Conservation (phyloP, 2,888 invertebrate genomes). For the Omphaloscelis lunosa region DNA sequence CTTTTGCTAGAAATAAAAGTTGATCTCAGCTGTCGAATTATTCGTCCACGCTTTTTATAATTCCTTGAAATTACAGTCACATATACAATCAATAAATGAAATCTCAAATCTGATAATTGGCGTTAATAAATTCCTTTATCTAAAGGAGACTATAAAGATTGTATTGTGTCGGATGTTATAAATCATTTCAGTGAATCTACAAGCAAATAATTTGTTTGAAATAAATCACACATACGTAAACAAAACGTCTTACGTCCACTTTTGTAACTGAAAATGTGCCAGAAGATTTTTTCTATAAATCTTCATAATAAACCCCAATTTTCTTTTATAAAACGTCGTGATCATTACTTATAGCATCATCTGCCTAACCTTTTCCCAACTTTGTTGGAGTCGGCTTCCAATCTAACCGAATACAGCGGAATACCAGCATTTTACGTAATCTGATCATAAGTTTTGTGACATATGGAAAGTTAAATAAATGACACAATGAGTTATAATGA, state of each 20-base stretch:
- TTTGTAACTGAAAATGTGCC: slow-evolving; percentile 42
- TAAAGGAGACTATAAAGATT: slow-evolving; percentile 12
- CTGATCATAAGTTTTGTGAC: too few species aligned
- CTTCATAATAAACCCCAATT: slow-evolving; percentile 29
- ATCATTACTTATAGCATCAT: too few species aligned
- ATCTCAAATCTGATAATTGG: slow-evolving; percentile 10
- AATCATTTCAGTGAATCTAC: slow-evolving; percentile 32
- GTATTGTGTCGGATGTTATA: slow-evolving; percentile 36
- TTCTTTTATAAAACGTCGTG: slow-evolving; percentile 29
- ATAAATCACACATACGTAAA: slow-evolving; percentile 41
- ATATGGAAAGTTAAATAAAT: too few species aligned
- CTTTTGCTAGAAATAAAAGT: slow-evolving; percentile 12
- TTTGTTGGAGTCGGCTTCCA: too few species aligned
- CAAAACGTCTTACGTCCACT: slow-evolving; percentile 24
- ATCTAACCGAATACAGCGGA: too few species aligned
- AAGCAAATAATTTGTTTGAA: slow-evolving; percentile 43
- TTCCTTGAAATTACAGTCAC: not conserved
- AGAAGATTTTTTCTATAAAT: slow-evolving; percentile 24
- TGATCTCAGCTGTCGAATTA: not conserved
- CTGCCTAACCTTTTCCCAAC: too few species aligned
- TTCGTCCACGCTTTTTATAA: not conserved
- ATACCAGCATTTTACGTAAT: too few species aligned
- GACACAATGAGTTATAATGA: too few species aligned
- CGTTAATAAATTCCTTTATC: slow-evolving; percentile 12
- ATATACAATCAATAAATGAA: not conserved